Evolutionary conservation across 2,888 invertebrate species (phyloP).

Genomic region (Malacosoma neustria): DNA sequence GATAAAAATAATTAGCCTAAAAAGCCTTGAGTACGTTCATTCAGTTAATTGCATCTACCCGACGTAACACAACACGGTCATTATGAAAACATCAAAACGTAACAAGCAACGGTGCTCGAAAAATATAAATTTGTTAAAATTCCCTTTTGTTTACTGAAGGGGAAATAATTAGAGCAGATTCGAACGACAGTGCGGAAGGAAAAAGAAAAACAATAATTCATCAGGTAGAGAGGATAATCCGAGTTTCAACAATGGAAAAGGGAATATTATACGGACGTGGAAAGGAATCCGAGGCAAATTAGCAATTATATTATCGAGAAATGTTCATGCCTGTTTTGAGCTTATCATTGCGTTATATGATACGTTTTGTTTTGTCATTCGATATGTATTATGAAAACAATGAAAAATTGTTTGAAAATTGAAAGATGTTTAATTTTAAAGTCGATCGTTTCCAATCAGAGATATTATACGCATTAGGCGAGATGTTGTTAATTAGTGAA

Average conservation of each 20-base stretch:
- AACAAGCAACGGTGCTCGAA: neutral
- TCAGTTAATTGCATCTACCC: neutral
- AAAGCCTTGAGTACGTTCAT: too few relatives aligned
- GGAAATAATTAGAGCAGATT: slow-evolving; percentile 64
- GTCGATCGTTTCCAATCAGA: too few relatives aligned
- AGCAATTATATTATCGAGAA: slow-evolving; percentile 56
- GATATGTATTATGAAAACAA: too few relatives aligned
- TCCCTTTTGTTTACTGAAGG: slow-evolving; percentile 53
- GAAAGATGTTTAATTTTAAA: too few relatives aligned
- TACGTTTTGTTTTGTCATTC: slow-evolving; percentile 36
- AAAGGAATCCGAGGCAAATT: slow-evolving; percentile 49
- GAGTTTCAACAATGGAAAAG: slow-evolving; percentile 46
- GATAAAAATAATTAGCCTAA: too few relatives aligned
- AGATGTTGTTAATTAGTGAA: too few relatives aligned
- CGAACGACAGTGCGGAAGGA: slow-evolving; percentile 37
- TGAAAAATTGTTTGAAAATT: too few relatives aligned
- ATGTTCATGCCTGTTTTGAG: slow-evolving; percentile 2
- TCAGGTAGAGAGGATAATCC: slow-evolving; percentile 60
- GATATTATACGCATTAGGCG: too few relatives aligned
- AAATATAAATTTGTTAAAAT: neutral
- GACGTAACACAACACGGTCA: neutral
- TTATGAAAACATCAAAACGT: neutral
- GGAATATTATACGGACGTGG: slow-evolving; percentile 25
- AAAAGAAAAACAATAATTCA: slow-evolving; percentile 46
- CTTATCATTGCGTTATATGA: slow-evolving; percentile 39